These are phyloP conservation scores for Hormaphis cornu DNA, from an alignment of 1,140 invertebrate genomes.

Conservation along the genomic window DNA sequence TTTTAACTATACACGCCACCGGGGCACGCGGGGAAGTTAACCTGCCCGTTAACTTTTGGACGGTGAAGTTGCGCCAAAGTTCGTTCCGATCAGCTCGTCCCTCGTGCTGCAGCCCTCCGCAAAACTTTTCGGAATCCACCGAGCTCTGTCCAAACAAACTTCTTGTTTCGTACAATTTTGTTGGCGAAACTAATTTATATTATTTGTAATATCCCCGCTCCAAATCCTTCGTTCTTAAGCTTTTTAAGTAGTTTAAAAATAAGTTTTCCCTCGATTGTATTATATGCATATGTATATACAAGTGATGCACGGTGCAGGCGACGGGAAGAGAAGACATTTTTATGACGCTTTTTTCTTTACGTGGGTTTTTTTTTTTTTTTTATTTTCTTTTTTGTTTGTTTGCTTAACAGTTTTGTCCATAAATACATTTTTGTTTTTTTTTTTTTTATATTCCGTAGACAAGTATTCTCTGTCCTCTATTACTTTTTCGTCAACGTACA, in stretches of 20 bases:
- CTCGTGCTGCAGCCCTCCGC: conserved; percentile 3
- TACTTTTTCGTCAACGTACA: no score
- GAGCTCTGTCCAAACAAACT: conserved; percentile 31
- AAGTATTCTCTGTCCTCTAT: neutral
- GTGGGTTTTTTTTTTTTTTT: neutral
- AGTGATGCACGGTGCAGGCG: neutral
- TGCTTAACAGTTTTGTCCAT: conserved; percentile 4
- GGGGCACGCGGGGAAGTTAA: neutral
- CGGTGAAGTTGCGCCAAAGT: conserved; percentile 26
- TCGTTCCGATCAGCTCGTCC: conserved; percentile 28
- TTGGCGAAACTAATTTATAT: conserved; percentile 32
- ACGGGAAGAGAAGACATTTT: conserved; percentile 24
- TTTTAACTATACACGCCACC: conserved; percentile 14
- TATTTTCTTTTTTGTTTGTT: neutral
- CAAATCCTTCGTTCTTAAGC: conserved; percentile 22
- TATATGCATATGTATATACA: neutral
- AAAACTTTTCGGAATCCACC: conserved; percentile 31
- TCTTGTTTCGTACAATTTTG: conserved; percentile 32
- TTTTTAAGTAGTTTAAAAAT: conserved; percentile 31
- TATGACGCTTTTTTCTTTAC: conserved; percentile 11
- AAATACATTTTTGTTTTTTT: no score
- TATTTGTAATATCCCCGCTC: conserved; percentile 29
- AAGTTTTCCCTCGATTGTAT: conserved; percentile 10
- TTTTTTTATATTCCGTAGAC: neutral
- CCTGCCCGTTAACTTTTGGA: conserved; percentile 27